Evolutionary conservation across 2,888 invertebrate species (phyloP).

Genomic region (Stenodema calcarata): DNA sequence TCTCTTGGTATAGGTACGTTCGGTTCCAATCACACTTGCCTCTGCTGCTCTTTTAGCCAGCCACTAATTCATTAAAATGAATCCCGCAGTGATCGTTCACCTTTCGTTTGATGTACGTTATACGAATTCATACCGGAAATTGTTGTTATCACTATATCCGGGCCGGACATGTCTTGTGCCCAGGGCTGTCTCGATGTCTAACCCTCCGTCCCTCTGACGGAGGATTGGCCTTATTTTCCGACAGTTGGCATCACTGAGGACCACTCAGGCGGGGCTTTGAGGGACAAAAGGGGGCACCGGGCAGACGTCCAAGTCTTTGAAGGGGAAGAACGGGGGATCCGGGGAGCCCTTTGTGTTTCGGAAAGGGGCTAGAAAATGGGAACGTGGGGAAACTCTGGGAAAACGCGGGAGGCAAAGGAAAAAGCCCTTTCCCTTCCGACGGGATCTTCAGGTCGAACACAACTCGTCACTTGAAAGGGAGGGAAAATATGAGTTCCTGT

Average conservation of each 20-base stretch:
- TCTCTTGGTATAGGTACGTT: too few species aligned
- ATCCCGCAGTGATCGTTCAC: too few species aligned
- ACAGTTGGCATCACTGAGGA: conserved; percentile 36
- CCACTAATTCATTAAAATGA: too few species aligned
- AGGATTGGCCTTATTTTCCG: conserved; percentile 20
- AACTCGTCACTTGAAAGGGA: background rate
- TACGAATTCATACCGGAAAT: background rate
- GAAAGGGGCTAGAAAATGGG: background rate
- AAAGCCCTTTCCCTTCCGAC: background rate
- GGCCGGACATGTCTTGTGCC: too few species aligned
- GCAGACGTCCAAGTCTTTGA: conserved; percentile 37
- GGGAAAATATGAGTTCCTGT: too few species aligned
- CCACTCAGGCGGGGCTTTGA: conserved; percentile 22
- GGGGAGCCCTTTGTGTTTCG: background rate
- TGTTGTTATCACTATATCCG: background rate
- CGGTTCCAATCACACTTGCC: too few species aligned
- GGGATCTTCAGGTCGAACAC: background rate
- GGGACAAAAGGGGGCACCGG: conserved; percentile 14
- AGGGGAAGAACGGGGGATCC: background rate
- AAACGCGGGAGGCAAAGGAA: background rate
- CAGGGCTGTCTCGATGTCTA: background rate
- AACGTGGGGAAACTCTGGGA: background rate
- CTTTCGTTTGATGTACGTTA: too few species aligned
- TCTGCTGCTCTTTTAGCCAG: too few species aligned
- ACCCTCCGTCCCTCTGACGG: background rate